phyloP scores from a whole-genome alignment of 2,888 invertebrate species.

The Dendrolimus pini region DNA sequence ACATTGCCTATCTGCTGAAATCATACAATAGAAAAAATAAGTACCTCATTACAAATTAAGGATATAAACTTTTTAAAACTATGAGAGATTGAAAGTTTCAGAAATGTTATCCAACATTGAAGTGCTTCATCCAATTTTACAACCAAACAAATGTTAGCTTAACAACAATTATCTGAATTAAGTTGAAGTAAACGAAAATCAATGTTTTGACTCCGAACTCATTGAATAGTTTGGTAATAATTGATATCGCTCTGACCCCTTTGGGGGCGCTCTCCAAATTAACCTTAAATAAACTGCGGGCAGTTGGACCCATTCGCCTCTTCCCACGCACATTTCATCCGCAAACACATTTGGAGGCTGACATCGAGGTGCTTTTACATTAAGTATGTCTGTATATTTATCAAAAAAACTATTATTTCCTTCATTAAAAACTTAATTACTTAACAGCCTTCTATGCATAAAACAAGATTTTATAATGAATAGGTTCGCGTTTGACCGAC shows the following conservation, averaged over 20 bases:
- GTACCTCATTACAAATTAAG: too few relatives aligned
- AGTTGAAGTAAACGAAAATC: background rate
- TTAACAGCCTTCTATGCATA: too few relatives aligned
- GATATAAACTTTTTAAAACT: too few relatives aligned
- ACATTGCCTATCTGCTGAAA: too few relatives aligned
- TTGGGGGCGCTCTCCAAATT: slow-evolving; percentile 30
- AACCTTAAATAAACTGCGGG: slow-evolving; percentile 63
- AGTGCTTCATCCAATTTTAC: background rate
- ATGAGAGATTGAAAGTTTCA: too few relatives aligned
- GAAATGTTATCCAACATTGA: background rate
- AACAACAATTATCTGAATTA: background rate
- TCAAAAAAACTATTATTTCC: too few relatives aligned
- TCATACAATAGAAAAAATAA: too few relatives aligned
- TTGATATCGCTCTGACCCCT: slow-evolving; percentile 1
- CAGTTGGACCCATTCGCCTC: slow-evolving; percentile 26
- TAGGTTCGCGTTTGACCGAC: too few relatives aligned
- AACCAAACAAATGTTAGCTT: background rate
- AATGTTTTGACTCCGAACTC: background rate
- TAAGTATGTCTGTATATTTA: too few relatives aligned
- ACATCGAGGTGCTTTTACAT: too few relatives aligned
- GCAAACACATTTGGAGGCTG: slow-evolving; percentile 1
- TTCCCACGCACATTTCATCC: slow-evolving; percentile 35
- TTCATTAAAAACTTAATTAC: too few relatives aligned
- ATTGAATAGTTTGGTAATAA: background rate
- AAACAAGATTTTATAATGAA: too few relatives aligned